Conservation (phyloP, 1,140 invertebrate species). For the Lordiphosa mommai region DNA sequence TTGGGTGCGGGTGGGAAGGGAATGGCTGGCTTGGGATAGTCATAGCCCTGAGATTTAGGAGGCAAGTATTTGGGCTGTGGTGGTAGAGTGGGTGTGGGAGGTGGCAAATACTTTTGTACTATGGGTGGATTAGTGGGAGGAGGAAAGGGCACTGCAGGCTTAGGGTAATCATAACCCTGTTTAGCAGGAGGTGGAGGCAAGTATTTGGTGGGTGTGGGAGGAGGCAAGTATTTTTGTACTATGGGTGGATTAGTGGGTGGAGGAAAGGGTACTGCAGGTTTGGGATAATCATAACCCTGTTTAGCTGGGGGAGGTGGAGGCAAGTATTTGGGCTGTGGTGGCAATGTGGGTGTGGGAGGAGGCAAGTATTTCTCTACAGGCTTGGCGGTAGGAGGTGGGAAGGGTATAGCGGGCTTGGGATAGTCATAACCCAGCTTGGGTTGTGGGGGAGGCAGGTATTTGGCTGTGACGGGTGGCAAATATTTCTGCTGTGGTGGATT, state of each 20-base stretch:
- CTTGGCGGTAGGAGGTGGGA: conserved; percentile 32
- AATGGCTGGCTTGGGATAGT: conserved; percentile 54
- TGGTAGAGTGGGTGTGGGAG: conserved; percentile 19
- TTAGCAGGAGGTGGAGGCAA: conserved; percentile 17
- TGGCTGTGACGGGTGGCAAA: conserved; percentile 39
- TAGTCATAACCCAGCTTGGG: conserved; percentile 51
- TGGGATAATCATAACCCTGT: conserved; percentile 46
- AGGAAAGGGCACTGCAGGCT: conserved; percentile 48
- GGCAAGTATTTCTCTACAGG: conserved; percentile 36
- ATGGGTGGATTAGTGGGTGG: conserved; percentile 35
- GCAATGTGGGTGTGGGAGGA: conserved; percentile 37
- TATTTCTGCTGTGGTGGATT: conserved; percentile 40
- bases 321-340: conserved; percentile 22
- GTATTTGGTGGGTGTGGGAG: conserved; percentile 36
- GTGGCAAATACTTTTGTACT: conserved; percentile 44
- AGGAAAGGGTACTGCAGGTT: conserved; percentile 47
- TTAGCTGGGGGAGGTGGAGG: conserved; percentile 20
- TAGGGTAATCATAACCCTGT: conserved; percentile 50
- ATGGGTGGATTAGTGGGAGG: conserved; percentile 25
- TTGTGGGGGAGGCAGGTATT: conserved; percentile 25
- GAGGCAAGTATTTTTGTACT: conserved; percentile 37
- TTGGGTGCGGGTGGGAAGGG: conserved; percentile 53
- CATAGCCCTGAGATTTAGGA: conserved; percentile 43
- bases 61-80: conserved; percentile 44
- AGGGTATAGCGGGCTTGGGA: conserved; percentile 51